These are phyloP conservation scores for Lasioglossum calceatum DNA, from an alignment of 2,888 invertebrate species.

Conservation along the genomic window DNA sequence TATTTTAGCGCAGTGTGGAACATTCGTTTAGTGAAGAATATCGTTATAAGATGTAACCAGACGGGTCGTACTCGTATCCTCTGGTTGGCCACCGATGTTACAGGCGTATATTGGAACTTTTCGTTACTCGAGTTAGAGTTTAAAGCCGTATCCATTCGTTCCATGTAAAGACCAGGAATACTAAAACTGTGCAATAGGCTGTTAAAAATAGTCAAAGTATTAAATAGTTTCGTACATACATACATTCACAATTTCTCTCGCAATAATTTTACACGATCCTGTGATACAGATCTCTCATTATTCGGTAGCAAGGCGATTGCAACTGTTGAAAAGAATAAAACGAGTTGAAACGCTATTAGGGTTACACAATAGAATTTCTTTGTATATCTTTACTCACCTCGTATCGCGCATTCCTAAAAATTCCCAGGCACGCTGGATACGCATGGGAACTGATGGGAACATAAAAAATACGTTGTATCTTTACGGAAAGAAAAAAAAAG, in stretches of 20 bases:
- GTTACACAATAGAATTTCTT: background rate
- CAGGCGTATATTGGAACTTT: background rate
- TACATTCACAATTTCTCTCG: background rate
- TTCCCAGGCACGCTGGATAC: background rate
- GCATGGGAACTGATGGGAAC: too few relatives aligned
- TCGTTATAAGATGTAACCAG: conserved; percentile 73
- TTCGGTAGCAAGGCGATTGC: background rate
- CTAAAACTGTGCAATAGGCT: background rate
- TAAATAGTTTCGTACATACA: background rate
- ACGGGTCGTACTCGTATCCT: conserved; percentile 39
- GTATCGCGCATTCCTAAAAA: background rate
- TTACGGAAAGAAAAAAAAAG: background rate
- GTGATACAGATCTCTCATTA: background rate
- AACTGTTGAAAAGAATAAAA: background rate
- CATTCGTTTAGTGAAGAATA: conserved; percentile 75
- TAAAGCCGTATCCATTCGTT: background rate
- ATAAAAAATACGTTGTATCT: background rate
- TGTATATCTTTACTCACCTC: background rate
- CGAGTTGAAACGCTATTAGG: background rate
- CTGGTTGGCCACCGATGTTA: background rate
- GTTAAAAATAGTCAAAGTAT: background rate
- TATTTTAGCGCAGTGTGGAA: conserved; percentile 72
- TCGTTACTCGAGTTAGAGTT: background rate
- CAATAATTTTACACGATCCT: conserved; percentile 8
- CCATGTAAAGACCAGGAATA: conserved; percentile 6